These are phyloP conservation scores for Brevipalpus yothersi DNA, from an alignment of 1,140 invertebrate species.

Conservation along the genomic window DNA sequence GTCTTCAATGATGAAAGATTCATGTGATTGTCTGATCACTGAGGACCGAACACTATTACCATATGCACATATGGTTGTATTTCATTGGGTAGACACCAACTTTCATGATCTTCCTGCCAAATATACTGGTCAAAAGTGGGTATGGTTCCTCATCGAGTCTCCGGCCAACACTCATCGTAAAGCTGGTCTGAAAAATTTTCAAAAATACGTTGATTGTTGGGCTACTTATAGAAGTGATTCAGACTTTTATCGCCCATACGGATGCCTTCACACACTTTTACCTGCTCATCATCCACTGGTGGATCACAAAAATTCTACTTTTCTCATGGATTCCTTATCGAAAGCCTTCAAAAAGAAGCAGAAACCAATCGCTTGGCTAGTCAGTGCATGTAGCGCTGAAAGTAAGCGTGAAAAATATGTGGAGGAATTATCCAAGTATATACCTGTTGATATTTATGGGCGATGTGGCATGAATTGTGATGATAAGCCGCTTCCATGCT, in stretches of 20 bases:
- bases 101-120: constrained; percentile 16
- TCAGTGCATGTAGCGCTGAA: constrained; percentile 31
- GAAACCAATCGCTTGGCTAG: constrained; percentile 28
- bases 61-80: neutral
- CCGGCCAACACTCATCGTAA: constrained; percentile 11
- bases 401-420: constrained; percentile 30
- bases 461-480: constrained; percentile 22
- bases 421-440: constrained; percentile 25
- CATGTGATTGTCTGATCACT: neutral
- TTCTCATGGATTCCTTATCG: no score
- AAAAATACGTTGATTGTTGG: constrained; percentile 77
- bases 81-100: constrained; percentile 8
- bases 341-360: neutral
- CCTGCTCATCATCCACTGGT: neutral
- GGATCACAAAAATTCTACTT: neutral
- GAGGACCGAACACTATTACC: constrained; percentile 5
- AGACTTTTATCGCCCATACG: constrained; percentile 26
- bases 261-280: neutral
- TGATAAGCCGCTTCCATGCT: constrained; percentile 9
- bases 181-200: constrained; percentile 20
- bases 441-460: constrained; percentile 39
- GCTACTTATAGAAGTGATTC: constrained; percentile 76
- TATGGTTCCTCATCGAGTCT: constrained; percentile 13
- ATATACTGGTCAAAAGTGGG: constrained; percentile 11
- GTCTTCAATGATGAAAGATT: neutral